Evolutionary conservation across 23 tunicate species (phyloP), one percentile per base, ranked within the genome.

Genomic region (Styela clava): DNA sequence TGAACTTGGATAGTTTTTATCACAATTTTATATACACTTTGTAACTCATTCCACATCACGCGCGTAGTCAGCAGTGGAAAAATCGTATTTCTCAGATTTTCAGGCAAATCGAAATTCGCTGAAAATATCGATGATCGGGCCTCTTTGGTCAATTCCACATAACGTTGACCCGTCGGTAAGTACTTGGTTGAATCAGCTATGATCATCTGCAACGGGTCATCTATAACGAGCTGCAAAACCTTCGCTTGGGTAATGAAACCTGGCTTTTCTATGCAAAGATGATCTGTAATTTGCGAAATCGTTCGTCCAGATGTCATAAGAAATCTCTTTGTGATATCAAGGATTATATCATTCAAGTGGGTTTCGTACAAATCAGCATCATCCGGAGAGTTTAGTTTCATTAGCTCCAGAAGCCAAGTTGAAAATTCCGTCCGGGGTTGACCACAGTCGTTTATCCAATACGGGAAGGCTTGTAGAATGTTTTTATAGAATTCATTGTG

Each of bases 211-310:
- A 7, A 7, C 9, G 9, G 9, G 12, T 44, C 56, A 5, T 5
- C 5, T 34, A 3, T 26, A 3, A 71, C 35, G 9, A 71, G 24
- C 29, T 71, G 32, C 34, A 16, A 21, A 29, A 71, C 35, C 3
- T 33, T 71, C 3, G 27, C 23, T 27, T 71, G 34, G 3, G 32
- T 31, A 32, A 71, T 71, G 35, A 71, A 71, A 30, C 35, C 32
- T 71, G 77, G 77, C 35, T 30, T 71, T 5, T 32, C 35, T 12
- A 71, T 26, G 29, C 77, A 71, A 3, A 71, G 5, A 34, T 71
- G 34, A 16, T 71, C 37, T 3, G 34, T 34, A 28, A 71, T 71
- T n/a, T 71, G 37, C 32, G 77, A 27, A 71, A 71, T 30, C 3
- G 77, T 71, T 2, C 77, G 77, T 21, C 34, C 34, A 28, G 7